These are phyloP conservation scores for Tridacna crocea DNA, from an alignment of 2,888 invertebrate species.

Conservation along the genomic window DNA sequence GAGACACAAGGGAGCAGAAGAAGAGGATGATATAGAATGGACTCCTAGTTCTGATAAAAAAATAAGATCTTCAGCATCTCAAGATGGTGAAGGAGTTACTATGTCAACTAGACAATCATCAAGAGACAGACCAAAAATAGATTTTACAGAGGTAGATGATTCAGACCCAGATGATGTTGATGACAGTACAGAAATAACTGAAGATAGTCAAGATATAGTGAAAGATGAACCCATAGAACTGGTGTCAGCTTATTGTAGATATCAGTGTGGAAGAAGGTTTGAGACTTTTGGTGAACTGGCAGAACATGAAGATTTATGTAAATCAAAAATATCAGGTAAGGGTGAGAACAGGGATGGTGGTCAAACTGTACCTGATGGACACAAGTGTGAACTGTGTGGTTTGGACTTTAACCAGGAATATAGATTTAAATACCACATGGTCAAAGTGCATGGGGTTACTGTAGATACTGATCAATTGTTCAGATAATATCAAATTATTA, in stretches of 20 bases:
- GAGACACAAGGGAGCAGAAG: constrained; percentile 25
- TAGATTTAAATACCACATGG: constrained; percentile 60
- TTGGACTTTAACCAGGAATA: constrained; percentile 61
- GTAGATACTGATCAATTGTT: constrained; percentile 34
- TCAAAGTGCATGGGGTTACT: constrained; percentile 55
- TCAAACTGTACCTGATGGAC: constrained; percentile 2
- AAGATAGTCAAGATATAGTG: not conserved
- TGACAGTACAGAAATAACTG: constrained; percentile 2
- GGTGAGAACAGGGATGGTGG: not conserved
- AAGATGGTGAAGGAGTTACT: not conserved
- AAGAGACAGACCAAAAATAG: constrained; percentile 42
- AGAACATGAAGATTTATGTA: constrained; percentile 34
- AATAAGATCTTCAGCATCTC: not conserved
- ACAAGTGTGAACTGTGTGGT: constrained; percentile 56
- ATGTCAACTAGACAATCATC: constrained; percentile 38
- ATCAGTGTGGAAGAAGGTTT: constrained; percentile 36
- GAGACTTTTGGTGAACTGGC: constrained; percentile 24
- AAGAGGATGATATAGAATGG: constrained; percentile 27
- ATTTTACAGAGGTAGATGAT: constrained; percentile 53
- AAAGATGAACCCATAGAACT: constrained; percentile 18
- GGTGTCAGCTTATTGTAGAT: constrained; percentile 38
- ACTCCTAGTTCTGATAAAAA: constrained; percentile 21
- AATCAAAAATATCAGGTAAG: not conserved
- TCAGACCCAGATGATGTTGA: constrained; percentile 48
- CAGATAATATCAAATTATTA: constrained; percentile 38